Evolutionary conservation across 2,797 vertebrate species (phyloP), one percentile per base, ranked within the genome.

Genomic region (Melanotaenia trifasciata): DNA sequence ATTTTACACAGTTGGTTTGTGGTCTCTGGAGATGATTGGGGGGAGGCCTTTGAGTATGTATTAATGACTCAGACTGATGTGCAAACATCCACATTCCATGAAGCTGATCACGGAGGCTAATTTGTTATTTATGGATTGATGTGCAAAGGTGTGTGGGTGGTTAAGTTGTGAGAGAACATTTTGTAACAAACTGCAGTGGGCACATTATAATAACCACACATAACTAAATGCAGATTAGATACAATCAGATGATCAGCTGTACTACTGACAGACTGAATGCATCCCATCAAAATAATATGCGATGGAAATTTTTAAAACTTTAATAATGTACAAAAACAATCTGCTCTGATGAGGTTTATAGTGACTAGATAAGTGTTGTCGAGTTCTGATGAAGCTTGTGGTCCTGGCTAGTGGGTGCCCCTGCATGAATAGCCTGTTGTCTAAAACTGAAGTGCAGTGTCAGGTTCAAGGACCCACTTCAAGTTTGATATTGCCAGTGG

Each of bases 401-500:
- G 67, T 75, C 84, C 67, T 53, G 51, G 67, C 66, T 45, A 30
- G 47, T 43, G 67, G 87, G 72, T 67, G 66, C 50, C 73, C 79
- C 64, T 74, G 45, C 75, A 79, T 78, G 58, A 87, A 62, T 20
- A 3, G 64, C 45, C 62, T 76, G 64, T 78, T 76, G 72, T 85
- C 68, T 83, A 54, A 74, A 80, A 64, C 63, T 84, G 73, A 81
- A 90, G 80, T 68, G 58, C 13, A 9, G 74, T 64, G 78, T 84
- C 70, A 33, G 66, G 67, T 84, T 90, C 11, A 20, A 93, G 89
- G 76, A 72, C 76, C 79, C 85, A 76, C 82, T 90, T 71, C 32
- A 70, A 51, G 59, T 54, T 8, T 63, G 75, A 77, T 78, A 81
- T 73, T 66, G 24, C 36, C 43, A n/a, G 82, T 79, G 67, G 60